Conservation (phyloP, 1,140 invertebrate genomes). For the Brachionus asplanchnoidis region DNA sequence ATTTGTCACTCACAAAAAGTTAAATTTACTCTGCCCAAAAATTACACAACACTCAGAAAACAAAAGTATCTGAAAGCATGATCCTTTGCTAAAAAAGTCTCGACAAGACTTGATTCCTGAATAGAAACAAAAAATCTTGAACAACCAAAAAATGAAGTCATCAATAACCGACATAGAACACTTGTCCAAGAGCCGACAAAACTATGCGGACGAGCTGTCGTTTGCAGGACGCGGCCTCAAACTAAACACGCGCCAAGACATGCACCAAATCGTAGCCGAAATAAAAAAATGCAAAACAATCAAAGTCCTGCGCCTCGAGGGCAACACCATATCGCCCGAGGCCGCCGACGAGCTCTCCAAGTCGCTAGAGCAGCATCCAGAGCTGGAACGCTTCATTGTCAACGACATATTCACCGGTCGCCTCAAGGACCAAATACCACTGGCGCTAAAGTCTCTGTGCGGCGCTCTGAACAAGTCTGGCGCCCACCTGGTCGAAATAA, state of each 20-base stretch:
- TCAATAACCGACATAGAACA: slow-evolving; percentile 26
- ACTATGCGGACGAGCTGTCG: neutral
- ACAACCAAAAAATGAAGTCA: slow-evolving; percentile 9
- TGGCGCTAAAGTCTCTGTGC: slow-evolving; percentile 62
- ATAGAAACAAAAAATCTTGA: neutral
- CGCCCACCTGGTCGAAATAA: slow-evolving; percentile 74
- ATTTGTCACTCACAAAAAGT: no score
- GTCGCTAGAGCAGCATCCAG: slow-evolving; percentile 68
- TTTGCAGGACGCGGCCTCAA: slow-evolving; percentile 11
- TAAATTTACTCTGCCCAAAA: no score
- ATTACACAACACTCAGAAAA: neutral
- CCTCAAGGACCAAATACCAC: slow-evolving; percentile 88
- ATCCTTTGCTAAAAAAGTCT: neutral
- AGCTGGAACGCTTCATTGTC: slow-evolving; percentile 63
- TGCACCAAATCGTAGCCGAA: neutral
- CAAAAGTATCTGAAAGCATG: neutral
- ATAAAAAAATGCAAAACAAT: slow-evolving; percentile 66
- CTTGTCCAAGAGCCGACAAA: slow-evolving; percentile 14
- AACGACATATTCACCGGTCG: slow-evolving; percentile 89
- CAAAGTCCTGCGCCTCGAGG: slow-evolving; percentile 73
- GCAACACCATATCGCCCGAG: slow-evolving; percentile 83
- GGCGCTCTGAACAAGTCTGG: slow-evolving; percentile 71
- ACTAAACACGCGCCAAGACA: neutral
- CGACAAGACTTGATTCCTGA: neutral
- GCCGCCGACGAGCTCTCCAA: slow-evolving; percentile 78